Base-by-base conservation (phyloP, 2,797 vertebrate genomes). In the Peromyscus aztecus region DNA sequence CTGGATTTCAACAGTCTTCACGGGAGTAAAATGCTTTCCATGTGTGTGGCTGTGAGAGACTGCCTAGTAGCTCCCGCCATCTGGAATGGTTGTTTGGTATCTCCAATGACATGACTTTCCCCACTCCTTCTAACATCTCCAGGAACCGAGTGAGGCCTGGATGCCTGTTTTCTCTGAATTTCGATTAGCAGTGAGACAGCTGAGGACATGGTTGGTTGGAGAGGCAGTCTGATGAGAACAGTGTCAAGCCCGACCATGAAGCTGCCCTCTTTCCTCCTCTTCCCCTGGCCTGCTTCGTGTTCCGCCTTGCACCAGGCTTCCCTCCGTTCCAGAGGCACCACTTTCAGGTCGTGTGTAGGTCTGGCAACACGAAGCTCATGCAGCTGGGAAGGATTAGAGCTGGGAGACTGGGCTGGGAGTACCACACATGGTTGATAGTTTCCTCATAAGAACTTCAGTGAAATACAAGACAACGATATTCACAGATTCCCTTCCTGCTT, bases 391-490 rank as follows among this genome's bases (percentile, higher is more conserved):
- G 73, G 52, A 95, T 96, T 90, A 59, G 82, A 88, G 67, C 31
- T 7, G 78, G 97, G 87, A 91, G 57, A 34, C 49, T 7, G 31
- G 37, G 24, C 2, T 0, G 34, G 87, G 82, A 29, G 49, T 46
- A 81, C 87, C n/a, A 52, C 40, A 63, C 55, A 0, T 59, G 61
- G 71, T 95, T 89, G 89, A 83, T 61, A 96, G 59, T 93, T 92
- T 88, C 52, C 95, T 98, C 90, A 97, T 94, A 83, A 89, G 93
- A 97, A 96, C 96, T 97, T 98, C 92, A 93, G 73, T 78, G 84
- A 90, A 83, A 49, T 83, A 10, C 7, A 82, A 84, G 29, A 76
- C 61, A 49, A 63, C 94, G 93, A 14, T 71, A 91, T 37, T 93
- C 90, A 87, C 88, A 84, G 34, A n/a, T 76, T 0, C 0, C n/a